phyloP scores from a whole-genome alignment of 2,888 invertebrate genomes.

The Troglohyphantes excavatus region DNA sequence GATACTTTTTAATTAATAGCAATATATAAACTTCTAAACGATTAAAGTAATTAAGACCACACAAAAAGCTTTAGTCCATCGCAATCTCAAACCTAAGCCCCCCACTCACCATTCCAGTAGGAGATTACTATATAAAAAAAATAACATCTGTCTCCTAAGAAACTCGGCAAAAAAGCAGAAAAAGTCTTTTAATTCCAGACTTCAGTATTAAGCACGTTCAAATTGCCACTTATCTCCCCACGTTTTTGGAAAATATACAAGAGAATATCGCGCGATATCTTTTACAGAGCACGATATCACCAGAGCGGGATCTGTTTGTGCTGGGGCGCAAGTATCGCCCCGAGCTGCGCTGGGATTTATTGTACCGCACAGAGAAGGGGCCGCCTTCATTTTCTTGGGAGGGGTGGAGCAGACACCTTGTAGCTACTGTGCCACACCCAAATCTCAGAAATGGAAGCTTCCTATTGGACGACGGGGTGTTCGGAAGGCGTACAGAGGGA shows the following conservation, averaged over 20 bases:
- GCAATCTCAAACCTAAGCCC: background rate
- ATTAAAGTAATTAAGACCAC: too few relatives aligned
- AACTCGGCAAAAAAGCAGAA: background rate
- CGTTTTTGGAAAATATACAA: background rate
- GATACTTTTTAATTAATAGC: too few relatives aligned
- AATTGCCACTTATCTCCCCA: conserved; percentile 30
- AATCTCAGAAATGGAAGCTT: conserved; percentile 44
- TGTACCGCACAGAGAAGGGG: conserved; percentile 47
- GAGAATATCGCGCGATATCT: background rate
- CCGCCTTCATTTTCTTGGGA: conserved; percentile 72
- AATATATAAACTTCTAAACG: too few relatives aligned
- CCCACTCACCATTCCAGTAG: background rate
- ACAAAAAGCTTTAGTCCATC: too few relatives aligned
- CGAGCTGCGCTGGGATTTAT: conserved; percentile 45
- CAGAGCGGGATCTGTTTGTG: conserved; percentile 53
- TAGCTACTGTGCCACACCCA: conserved; percentile 73
- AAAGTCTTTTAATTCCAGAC: background rate
- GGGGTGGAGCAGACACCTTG: conserved; percentile 71
- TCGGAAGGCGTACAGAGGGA: conserved; percentile 70
- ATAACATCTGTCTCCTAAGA: background rate
- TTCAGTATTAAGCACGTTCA: background rate
- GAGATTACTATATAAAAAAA: background rate
- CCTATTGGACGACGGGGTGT: conserved; percentile 46
- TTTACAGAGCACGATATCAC: conserved; percentile 18
- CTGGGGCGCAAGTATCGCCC: conserved; percentile 33